Percentiles rank a stretch among this genome's conserved stretches.
Evolutionary conservation across 2,113 vertebrate species (phyloP).

Genomic region (Myotis davidii): DNA sequence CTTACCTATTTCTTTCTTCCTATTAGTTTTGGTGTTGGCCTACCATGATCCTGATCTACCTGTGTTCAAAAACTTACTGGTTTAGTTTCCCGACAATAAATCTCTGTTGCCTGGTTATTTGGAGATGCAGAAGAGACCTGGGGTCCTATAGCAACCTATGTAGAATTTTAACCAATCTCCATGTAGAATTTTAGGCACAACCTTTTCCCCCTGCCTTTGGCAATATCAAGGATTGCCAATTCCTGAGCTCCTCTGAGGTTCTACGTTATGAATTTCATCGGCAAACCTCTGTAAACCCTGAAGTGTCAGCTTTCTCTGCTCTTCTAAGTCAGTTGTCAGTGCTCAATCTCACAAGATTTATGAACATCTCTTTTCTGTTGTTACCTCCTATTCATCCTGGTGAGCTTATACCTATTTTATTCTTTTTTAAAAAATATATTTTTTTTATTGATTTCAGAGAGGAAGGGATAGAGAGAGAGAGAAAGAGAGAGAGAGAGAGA

Average conservation of each 20-base stretch:
- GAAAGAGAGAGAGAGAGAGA: too few relatives aligned
- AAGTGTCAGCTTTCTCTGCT: constrained; percentile 13
- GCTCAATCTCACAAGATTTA: background rate
- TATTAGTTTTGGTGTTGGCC: background rate
- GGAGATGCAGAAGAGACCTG: background rate
- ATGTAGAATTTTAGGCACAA: background rate
- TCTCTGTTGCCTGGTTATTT: background rate
- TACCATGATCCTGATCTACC: background rate
- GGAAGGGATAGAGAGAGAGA: too few relatives aligned
- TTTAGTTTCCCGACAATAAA: background rate
- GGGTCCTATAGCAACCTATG: background rate
- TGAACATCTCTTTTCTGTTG: background rate
- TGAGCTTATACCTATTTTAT: background rate
- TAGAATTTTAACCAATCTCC: background rate
- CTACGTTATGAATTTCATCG: background rate
- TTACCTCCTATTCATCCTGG: background rate
- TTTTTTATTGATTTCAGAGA: too few relatives aligned
- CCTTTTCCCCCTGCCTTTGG: background rate
- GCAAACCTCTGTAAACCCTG: background rate
- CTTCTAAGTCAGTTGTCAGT: background rate
- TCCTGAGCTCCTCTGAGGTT: background rate
- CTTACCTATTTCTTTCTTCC: background rate
- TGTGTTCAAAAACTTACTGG: background rate
- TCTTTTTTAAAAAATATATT: too few relatives aligned
- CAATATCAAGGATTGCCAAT: background rate